These are phyloP conservation scores for Orientallactaga sibirica DNA, from an alignment of 2,797 vertebrate species.

Conservation along the genomic window DNA sequence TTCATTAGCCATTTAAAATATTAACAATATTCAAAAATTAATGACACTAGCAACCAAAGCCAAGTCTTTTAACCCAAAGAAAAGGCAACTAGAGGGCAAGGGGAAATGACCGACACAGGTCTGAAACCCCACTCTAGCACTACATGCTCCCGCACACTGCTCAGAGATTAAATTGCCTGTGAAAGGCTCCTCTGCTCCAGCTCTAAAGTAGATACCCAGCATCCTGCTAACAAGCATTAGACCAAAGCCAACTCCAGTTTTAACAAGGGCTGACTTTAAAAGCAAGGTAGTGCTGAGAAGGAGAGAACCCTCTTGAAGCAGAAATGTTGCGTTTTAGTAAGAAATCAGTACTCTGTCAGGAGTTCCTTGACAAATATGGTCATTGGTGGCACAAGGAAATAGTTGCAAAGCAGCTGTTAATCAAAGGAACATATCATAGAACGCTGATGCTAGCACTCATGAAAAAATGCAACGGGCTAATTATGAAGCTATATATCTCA, in stretches of 20 bases:
- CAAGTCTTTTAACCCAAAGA: slow-evolving; percentile 84
- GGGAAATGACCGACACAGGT: slow-evolving; percentile 80
- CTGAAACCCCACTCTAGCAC: slow-evolving; percentile 76
- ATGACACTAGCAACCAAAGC: slow-evolving; percentile 84
- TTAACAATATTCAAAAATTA: slow-evolving; percentile 86
- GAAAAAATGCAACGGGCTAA: slow-evolving; percentile 91
- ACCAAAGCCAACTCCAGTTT: slow-evolving; percentile 84
- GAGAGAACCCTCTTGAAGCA: slow-evolving; percentile 80
- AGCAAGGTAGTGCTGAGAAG: slow-evolving; percentile 74
- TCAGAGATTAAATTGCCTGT: slow-evolving; percentile 86
- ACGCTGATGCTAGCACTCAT: slow-evolving; percentile 92
- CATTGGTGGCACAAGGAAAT: slow-evolving; percentile 90
- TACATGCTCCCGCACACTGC: slow-evolving; percentile 61
- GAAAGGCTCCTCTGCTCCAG: slow-evolving; percentile 85
- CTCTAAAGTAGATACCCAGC: slow-evolving; percentile 84
- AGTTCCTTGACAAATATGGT: slow-evolving; percentile 90
- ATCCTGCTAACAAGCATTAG: slow-evolving; percentile 87
- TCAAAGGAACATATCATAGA: slow-evolving; percentile 90
- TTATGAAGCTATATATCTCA: slow-evolving; percentile 92
- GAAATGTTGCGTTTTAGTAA: slow-evolving; percentile 88
- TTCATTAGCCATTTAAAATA: slow-evolving; percentile 83
- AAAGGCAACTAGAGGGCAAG: slow-evolving; percentile 82
- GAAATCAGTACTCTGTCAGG: slow-evolving; percentile 90
- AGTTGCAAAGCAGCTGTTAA: slow-evolving; percentile 93
- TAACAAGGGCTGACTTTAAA: slow-evolving; percentile 88